A percentile compares a stretch with the other conserved stretches of the same genome.
Evolutionary conservation across 2,797 vertebrate species (phyloP).

Genomic region (Gadopsis bispinosus): DNA sequence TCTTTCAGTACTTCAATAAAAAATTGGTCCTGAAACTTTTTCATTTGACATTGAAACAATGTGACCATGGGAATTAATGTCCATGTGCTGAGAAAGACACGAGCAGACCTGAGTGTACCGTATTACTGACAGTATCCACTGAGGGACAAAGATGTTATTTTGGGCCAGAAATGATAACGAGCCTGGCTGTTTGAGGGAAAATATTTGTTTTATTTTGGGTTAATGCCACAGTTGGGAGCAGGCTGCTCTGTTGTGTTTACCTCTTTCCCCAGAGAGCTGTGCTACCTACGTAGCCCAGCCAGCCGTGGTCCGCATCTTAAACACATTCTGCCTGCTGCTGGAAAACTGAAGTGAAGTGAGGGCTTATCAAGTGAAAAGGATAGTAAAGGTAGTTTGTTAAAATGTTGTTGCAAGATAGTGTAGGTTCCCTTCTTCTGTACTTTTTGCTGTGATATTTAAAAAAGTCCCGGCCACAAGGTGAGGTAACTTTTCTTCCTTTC

Average conservation of each 20-base stretch:
- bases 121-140: background rate
- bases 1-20: background rate
- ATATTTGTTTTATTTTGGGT: slow-evolving; percentile 56
- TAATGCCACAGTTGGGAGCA: slow-evolving; percentile 55
- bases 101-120: background rate
- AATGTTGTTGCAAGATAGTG: background rate
- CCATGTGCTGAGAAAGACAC: background rate
- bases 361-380: slow-evolving; percentile 37
- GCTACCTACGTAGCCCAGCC: slow-evolving; percentile 58
- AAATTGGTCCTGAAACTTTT: background rate
- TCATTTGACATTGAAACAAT: background rate
- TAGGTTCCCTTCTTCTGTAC: slow-evolving; percentile 2
- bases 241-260: slow-evolving; percentile 67
- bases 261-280: slow-evolving; percentile 57
- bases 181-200: slow-evolving; percentile 18
- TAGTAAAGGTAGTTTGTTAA: slow-evolving; percentile 1
- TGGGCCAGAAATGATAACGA: slow-evolving; percentile 17
- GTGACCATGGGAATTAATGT: background rate
- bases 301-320: slow-evolving; percentile 58
- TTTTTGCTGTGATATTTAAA: slow-evolving; percentile 20
- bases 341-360: slow-evolving; percentile 34
- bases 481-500: slow-evolving; percentile 1
- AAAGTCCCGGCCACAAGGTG: slow-evolving; percentile 8
- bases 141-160: slow-evolving; percentile 21
- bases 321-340: slow-evolving; percentile 40